Base-by-base conservation (phyloP, 2,113 vertebrate species). In the Muscicapa adusta region DNA sequence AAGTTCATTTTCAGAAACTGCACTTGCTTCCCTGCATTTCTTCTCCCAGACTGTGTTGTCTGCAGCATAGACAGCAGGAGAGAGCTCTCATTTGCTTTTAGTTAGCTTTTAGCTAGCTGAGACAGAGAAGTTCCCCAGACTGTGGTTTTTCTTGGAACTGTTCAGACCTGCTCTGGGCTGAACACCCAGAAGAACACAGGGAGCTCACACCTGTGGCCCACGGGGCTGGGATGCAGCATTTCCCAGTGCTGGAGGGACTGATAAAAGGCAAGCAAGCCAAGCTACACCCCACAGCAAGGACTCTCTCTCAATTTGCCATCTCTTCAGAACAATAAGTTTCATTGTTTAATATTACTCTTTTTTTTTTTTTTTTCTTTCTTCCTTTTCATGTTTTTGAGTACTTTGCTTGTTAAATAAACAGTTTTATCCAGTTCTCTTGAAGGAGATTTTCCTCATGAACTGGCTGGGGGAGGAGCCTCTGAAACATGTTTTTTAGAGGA, bases 191-290 rank as follows among this genome's bases (percentile, higher is more conserved):
- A 60, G 9, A 38, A 18, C 28, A 24, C 5, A 0, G 0, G 16
- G 28, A 50, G 16, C 4, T 75, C n/a, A 8, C 3, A 19, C 7
- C 56, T 31, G 16, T 38, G 28, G 28, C 43, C 15, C 16, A 18
- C 20, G 0, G 9, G 25, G 19, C 18, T 0, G 0, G 25, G 26
- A 18, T 5, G 6, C 1, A 1, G 25, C 42, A 47, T 47, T 29
- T 47, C 34, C 26, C n/a, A 58, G 15, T 1, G 3, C 72, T 1
- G 6, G 12, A 50, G 16, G 28, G 5, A 14, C 20, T 25, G 28
- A 31, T 18, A 36, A 18, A 5, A 24, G n/a, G 19, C 4, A 9
- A 31, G 28, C 1, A 4, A 57, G 24, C 14, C 0, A 1, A 45
- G 8, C 8, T 45, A 45, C 10, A 28, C 3, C 13, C 24, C 24